A percentile compares a stretch with the other conserved stretches of the same genome.
Evolutionary conservation across 2,888 invertebrate species (phyloP).

Genomic region (Sinhomidia bicolor): DNA sequence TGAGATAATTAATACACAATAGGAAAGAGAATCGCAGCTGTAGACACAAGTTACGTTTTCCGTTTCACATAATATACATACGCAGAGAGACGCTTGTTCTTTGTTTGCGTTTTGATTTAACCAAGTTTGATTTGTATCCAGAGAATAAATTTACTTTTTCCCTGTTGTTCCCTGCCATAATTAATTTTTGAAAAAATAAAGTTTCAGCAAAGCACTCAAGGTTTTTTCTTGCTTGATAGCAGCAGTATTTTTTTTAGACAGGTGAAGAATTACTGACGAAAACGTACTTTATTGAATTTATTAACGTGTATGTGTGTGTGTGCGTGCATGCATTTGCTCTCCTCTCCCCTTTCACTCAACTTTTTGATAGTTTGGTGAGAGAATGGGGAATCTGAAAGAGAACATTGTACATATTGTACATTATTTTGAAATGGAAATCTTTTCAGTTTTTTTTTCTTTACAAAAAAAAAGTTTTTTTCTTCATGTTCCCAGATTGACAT

Average conservation of each 20-base stretch:
- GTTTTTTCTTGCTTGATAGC: background rate
- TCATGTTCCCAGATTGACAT: background rate
- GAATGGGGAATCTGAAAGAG: background rate
- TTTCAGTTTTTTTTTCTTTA: background rate
- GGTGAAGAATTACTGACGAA: background rate
- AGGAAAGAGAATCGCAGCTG: background rate
- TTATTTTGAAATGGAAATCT: conserved; percentile 27
- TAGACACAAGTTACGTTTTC: background rate
- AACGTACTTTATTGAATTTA: background rate
- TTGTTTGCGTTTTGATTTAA: background rate
- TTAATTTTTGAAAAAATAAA: conserved; percentile 1
- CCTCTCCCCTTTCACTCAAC: background rate
- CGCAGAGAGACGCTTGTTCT: background rate
- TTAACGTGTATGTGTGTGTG: background rate
- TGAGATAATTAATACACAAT: conserved; percentile 25
- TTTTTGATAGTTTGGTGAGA: background rate
- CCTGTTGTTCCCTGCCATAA: background rate
- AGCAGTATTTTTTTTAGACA: too few relatives aligned
- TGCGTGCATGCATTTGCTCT: too few relatives aligned
- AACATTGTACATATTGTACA: background rate
- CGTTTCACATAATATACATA: background rate
- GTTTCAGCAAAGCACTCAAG: too few relatives aligned
- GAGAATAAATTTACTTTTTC: background rate
- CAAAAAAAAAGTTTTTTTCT: background rate
- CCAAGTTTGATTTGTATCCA: background rate